phyloP scores from a whole-genome alignment of 1,140 invertebrate genomes.

The Philaenus spumarius region DNA sequence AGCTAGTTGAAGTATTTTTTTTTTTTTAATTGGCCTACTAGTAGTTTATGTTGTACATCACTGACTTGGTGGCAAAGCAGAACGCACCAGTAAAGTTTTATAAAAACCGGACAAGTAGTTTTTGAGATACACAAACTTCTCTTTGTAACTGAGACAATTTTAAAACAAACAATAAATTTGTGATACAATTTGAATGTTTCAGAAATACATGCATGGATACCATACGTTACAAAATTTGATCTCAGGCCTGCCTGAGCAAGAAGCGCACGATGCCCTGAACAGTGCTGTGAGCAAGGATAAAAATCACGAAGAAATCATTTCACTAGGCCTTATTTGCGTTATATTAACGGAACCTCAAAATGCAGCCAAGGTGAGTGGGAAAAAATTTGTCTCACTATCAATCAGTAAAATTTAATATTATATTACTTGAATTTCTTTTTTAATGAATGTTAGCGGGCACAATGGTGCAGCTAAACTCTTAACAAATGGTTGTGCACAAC shows the following conservation, averaged over 20 bases:
- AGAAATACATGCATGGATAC: constrained; percentile 87
- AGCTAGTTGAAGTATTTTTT: no score
- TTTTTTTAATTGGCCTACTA: no score
- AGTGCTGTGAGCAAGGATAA: constrained; percentile 82
- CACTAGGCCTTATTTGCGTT: constrained; percentile 77
- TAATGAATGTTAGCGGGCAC: no score
- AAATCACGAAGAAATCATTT: constrained; percentile 83
- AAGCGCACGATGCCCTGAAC: constrained; percentile 85
- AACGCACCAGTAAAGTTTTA: no score
- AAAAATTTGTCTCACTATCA: no score
- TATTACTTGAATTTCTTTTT: no score
- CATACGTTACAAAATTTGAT: constrained; percentile 65
- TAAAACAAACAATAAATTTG: not conserved
- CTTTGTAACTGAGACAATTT: not conserved
- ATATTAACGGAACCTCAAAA: constrained; percentile 83
- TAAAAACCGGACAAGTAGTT: not conserved
- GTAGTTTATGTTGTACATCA: not conserved
- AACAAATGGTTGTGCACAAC: no score
- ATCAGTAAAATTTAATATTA: no score
- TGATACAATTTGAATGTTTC: constrained; percentile 38
- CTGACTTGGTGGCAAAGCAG: no score
- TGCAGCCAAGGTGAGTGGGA: constrained; percentile 58
- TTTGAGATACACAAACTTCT: not conserved
- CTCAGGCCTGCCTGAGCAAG: constrained; percentile 81
- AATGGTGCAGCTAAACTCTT: no score